Base-by-base conservation (phyloP, 2,113 vertebrate species). In the Patagioenas fasciata region DNA sequence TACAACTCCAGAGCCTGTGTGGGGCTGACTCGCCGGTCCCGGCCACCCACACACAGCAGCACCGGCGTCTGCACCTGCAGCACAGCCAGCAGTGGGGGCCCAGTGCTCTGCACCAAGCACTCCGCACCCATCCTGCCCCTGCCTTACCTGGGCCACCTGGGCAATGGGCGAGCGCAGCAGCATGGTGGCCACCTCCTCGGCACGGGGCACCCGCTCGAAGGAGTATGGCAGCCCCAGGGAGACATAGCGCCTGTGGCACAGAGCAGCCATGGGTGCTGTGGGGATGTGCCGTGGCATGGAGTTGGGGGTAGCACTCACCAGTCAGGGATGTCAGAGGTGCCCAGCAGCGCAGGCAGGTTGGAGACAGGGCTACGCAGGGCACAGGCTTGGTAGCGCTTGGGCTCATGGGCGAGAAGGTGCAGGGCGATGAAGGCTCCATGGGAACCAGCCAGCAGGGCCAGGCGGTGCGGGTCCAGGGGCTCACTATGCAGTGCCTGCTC, bases 351-450 rank as follows among this genome's bases (percentile, higher is more conserved):
- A 1, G 98, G 98, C 34, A 98, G 98, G 40, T 99, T 99, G 84
- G 98, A 98, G 73, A 99, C 98, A 0, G 99, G 98, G 96, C 98
- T 99, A 94, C 98, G 97, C 83, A 97, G 96, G 16, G 95, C 98
- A 53, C 99, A 98, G 5, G 97, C 98, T 95, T 8, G 97, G 96
- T 99, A 99, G 91, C 96, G 97, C 29, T 98, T 44, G 0, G 98
- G 99, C 89, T 98, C 98, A 12, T 97, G 97, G 74, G 97, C 72
- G 54, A 99, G 95, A 91, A 99, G 95, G 72, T 99, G 98, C 73
- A 98, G 98, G 51, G 98, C 97, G 3, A 99, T 97, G 95, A 99
- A 99, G 64, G 98, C 99, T 21, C 98, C 98, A 0, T 99, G 99
- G 58, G 98, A 99, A 15, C 98, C 98, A 6, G 98, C 98, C 66